These are phyloP conservation scores for Drosophila neocordata DNA, from an alignment of 1,140 invertebrate genomes.

Conservation along the genomic window DNA sequence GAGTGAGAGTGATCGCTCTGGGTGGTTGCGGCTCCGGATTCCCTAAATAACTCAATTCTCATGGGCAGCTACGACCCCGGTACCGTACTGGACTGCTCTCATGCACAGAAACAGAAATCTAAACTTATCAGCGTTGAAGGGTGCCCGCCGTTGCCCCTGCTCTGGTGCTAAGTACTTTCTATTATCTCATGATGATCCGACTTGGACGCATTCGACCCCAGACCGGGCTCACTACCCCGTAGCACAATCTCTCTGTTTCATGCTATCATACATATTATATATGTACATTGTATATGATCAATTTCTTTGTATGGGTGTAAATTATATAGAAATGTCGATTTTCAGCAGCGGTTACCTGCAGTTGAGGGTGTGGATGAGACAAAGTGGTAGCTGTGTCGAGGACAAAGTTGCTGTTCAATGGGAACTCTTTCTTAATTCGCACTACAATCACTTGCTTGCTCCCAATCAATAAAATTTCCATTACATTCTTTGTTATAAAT, in stretches of 20 bases:
- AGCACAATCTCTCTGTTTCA: slow-evolving; percentile 5
- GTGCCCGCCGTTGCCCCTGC: slow-evolving; percentile 13
- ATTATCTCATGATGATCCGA: slow-evolving; percentile 29
- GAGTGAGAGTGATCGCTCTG: slow-evolving; percentile 15
- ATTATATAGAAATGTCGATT: not conserved
- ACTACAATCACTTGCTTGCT: not conserved
- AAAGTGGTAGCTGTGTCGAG: not conserved
- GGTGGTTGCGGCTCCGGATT: slow-evolving; percentile 12
- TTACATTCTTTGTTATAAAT: too few species aligned
- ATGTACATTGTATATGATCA: slow-evolving; percentile 15
- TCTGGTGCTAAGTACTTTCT: slow-evolving; percentile 21
- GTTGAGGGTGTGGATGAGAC: not conserved
- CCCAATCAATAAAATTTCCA: not conserved
- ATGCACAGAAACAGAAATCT: slow-evolving; percentile 32
- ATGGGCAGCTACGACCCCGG: slow-evolving; percentile 1
- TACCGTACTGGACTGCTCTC: slow-evolving; percentile 14
- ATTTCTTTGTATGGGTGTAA: slow-evolving; percentile 3
- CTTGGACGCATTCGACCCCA: slow-evolving; percentile 20
- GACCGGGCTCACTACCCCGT: slow-evolving; percentile 13
- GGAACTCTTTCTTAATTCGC: not conserved
- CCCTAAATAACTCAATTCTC: slow-evolving; percentile 18
- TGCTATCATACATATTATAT: not conserved
- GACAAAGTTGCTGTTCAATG: not conserved
- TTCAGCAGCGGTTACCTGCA: not conserved
- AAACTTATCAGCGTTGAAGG: slow-evolving; percentile 28